Percentiles rank a stretch among this genome's conserved stretches.
Conservation (phyloP, 2,888 invertebrate genomes). For the Dilophus febrilis region DNA sequence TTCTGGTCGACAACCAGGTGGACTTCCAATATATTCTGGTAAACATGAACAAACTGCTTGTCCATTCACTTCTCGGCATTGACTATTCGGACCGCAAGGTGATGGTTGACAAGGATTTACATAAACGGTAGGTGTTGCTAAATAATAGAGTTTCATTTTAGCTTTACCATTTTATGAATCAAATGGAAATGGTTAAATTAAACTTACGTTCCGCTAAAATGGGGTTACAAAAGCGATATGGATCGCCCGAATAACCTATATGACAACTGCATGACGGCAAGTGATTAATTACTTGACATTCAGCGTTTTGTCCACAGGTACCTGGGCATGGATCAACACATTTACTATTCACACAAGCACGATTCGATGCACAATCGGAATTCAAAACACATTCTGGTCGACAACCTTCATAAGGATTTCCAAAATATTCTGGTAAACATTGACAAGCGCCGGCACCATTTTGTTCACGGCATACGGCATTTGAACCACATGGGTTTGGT, state of each 20-base stretch:
- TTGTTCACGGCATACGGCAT: constrained; percentile 49
- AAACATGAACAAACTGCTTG: constrained; percentile 57
- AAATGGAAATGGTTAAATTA: no score
- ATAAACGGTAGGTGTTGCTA: constrained; percentile 29
- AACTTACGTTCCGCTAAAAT: constrained; percentile 3
- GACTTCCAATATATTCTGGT: constrained; percentile 43
- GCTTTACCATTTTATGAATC: no score
- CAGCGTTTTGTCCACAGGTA: constrained; percentile 55
- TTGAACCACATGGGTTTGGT: constrained; percentile 46
- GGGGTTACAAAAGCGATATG: constrained; percentile 26
- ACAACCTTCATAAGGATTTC: constrained; percentile 50
- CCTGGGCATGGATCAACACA: constrained; percentile 63
- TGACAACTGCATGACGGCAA: constrained; percentile 67
- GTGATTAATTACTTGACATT: constrained; percentile 58
- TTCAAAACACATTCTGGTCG: constrained; percentile 65
- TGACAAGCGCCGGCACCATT: constrained; percentile 54
- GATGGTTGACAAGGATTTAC: constrained; percentile 54
- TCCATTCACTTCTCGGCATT: constrained; percentile 52
- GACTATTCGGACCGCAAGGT: constrained; percentile 69
- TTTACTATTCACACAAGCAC: constrained; percentile 52
- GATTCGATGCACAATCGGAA: constrained; percentile 55
- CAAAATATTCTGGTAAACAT: constrained; percentile 48
- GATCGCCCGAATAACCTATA: constrained; percentile 47
- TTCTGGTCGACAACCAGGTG: constrained; percentile 55
- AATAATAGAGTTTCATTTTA: background rate